Base-by-base conservation (phyloP, 2,888 invertebrate genomes). In the Epirrhoe tristata region DNA sequence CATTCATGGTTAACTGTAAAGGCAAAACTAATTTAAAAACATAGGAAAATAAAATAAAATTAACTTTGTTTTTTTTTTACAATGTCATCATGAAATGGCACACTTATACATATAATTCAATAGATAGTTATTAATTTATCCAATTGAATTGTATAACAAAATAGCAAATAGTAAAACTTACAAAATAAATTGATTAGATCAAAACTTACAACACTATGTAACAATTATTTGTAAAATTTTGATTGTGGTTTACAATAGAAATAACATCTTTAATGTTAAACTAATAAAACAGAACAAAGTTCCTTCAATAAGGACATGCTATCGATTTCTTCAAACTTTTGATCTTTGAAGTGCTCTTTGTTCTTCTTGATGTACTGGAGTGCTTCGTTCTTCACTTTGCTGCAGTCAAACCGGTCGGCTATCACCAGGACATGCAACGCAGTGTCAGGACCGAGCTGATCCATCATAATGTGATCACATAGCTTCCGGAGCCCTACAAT, bases 331-430 rank as follows among this genome's bases (percentile, higher is more conserved):
- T 84, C 79, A 62, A 91, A 91, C 53, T 81, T 77, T 50, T 71
- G 78, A 59, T 77, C 83, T 12, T 83, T 73, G 5, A 93, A 80
- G 0, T 81, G 69, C 43, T 77, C 74, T 36, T 77, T 76, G 70
- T 92, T 88, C 50, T 77, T 79, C 73, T 90, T 93, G 12, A 93
- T 89, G 65, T 85, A 91, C 65, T 89, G 89, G 8, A 93, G 67
- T 12, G 87, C 79, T 59, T 81, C 81, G 3, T 63, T 68, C 74
- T 93, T 93, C 1, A 93, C 80, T 14, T 69, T 73, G 1, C 83
- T 80, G 0, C 88, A 85, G 73, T 90, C 89, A 72, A 87, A 88
- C 80, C 88, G 80, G 70, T 93, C 93, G 6, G 90, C 87, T 0
- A 88, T 74, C 12, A 85, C 73, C 14, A 93, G 74, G 57, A 86